phyloP scores from a whole-genome alignment of 2,113 vertebrate species.

The Rhombomys opimus region DNA sequence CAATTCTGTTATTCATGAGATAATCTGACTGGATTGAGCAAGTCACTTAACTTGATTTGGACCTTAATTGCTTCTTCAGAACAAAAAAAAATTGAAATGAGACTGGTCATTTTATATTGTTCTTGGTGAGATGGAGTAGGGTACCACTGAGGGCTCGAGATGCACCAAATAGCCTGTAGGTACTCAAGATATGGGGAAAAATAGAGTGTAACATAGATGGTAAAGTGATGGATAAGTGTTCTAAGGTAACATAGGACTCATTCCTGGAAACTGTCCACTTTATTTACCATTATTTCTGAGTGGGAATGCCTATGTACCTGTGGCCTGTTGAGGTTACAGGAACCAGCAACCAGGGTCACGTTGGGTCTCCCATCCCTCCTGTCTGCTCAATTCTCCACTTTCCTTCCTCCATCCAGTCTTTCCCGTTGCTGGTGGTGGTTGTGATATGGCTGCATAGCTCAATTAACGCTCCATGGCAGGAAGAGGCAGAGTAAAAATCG shows the following conservation, averaged over 20 bases:
- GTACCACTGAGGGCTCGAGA: background rate
- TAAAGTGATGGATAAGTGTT: background rate
- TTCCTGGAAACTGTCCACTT: background rate
- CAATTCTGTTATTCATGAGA: background rate
- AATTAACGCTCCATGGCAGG: slow-evolving; percentile 89
- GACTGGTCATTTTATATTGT: background rate
- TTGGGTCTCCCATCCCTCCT: background rate
- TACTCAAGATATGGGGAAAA: background rate
- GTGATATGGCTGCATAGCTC: slow-evolving; percentile 85
- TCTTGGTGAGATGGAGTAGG: background rate
- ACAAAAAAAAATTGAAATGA: background rate
- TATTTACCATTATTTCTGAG: background rate
- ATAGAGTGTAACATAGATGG: background rate
- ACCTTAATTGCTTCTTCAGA: slow-evolving; percentile 11
- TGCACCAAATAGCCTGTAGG: background rate
- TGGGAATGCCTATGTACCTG: fast-evolving
- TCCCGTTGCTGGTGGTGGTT: slow-evolving; percentile 61
- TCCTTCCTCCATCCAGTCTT: slow-evolving; percentile 39
- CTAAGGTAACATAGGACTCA: background rate
- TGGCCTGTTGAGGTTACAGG: background rate
- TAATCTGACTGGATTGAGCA: background rate
- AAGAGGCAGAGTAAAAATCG: slow-evolving; percentile 86
- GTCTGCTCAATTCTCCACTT: background rate
- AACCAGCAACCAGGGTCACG: background rate
- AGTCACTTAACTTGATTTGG: background rate